Conservation (phyloP, 1,140 invertebrate genomes). For the Drosophila tropicalis region DNA sequence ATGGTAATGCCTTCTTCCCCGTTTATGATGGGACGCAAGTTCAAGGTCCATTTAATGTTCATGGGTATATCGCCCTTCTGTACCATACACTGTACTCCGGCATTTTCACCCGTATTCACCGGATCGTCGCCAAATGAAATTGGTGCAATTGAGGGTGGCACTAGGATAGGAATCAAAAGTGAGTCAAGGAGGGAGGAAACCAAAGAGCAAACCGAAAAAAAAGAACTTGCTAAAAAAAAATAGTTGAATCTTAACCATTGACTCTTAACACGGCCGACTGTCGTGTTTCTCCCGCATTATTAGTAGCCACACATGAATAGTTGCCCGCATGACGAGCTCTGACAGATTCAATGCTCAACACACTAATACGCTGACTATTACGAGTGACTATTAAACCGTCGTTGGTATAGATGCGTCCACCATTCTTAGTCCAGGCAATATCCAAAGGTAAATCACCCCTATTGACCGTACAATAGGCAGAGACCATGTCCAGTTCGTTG, state of each 20-base stretch:
- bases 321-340: constrained; percentile 87
- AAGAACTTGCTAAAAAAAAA: constrained; percentile 6
- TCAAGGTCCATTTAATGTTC: constrained; percentile 87
- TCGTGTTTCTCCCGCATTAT: constrained; percentile 88
- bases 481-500: constrained; percentile 88
- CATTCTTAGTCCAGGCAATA: constrained; percentile 87
- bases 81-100: constrained; percentile 88
- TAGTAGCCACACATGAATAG: constrained; percentile 90
- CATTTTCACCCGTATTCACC: constrained; percentile 90
- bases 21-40: constrained; percentile 72
- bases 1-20: constrained; percentile 84
- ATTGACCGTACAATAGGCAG: constrained; percentile 90
- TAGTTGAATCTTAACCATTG: constrained; percentile 84
- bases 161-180: constrained; percentile 49
- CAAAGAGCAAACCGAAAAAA: constrained; percentile 32
- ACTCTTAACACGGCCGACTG: constrained; percentile 88
- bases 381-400: constrained; percentile 85
- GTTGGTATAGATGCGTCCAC: constrained; percentile 74
- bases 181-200: constrained; percentile 9
- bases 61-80: constrained; percentile 90
- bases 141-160: constrained; percentile 84
- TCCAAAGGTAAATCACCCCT: constrained; percentile 93
- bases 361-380: constrained; percentile 87
- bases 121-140: constrained; percentile 89
- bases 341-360: constrained; percentile 87